Evolutionary conservation across 2,888 invertebrate species (phyloP).

Genomic region (Agrochola litura): DNA sequence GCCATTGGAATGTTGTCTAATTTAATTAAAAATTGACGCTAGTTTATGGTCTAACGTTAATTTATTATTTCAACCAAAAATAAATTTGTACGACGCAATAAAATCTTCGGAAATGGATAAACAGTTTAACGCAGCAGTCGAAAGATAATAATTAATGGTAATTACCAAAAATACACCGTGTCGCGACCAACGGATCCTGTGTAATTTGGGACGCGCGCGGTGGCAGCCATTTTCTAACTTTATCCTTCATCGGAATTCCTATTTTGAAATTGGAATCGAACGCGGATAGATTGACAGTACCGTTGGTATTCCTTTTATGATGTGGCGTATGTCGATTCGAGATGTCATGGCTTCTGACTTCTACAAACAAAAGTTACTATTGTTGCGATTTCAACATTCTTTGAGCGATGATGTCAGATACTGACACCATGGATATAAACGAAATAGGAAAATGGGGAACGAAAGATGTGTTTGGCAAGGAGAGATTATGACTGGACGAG

Average conservation of each 20-base stretch:
- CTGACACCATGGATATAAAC: neutral
- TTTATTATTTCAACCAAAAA: slow-evolving; percentile 46
- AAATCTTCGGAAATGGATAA: slow-evolving; percentile 57
- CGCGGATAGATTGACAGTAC: slow-evolving; percentile 43
- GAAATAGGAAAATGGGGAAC: neutral
- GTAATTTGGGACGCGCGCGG: slow-evolving; percentile 76
- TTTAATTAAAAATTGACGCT: slow-evolving; percentile 46
- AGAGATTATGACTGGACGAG: neutral
- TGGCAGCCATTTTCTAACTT: slow-evolving; percentile 78
- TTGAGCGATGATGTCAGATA: neutral
- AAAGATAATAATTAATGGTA: slow-evolving; percentile 64
- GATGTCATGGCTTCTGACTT: neutral
- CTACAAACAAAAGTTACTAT: neutral
- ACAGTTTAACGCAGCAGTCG: slow-evolving; percentile 58
- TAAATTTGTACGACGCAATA: slow-evolving; percentile 54
- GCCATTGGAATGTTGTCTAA: slow-evolving; percentile 51
- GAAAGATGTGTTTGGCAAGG: neutral
- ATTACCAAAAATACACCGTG: slow-evolving; percentile 76
- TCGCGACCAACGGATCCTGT: slow-evolving; percentile 81
- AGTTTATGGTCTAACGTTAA: slow-evolving; percentile 26
- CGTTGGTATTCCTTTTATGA: slow-evolving; percentile 25
- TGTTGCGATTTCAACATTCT: neutral
- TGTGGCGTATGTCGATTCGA: slow-evolving; percentile 13
- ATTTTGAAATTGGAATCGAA: slow-evolving; percentile 66
- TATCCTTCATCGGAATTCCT: slow-evolving; percentile 72